Evolutionary conservation across 2,113 vertebrate genomes (phyloP).

Genomic region (Butorides virescens): DNA sequence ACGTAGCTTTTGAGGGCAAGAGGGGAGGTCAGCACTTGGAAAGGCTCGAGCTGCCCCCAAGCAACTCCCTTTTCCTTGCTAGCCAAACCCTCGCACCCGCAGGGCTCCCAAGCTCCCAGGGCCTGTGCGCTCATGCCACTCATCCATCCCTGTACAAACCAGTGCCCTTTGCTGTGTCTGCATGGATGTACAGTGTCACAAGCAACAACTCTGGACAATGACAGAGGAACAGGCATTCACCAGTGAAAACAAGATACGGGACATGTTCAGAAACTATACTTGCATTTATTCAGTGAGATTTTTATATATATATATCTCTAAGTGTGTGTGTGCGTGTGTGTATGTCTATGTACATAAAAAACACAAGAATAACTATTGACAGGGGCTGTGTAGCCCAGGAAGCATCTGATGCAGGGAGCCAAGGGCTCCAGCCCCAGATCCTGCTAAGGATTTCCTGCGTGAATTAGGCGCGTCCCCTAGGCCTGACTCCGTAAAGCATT

Average conservation of each 20-base stretch:
- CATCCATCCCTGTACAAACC: constrained; percentile 43
- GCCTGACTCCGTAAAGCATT: neutral
- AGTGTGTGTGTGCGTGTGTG: constrained; percentile 16
- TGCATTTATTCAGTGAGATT: constrained; percentile 50
- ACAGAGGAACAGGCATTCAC: constrained; percentile 52
- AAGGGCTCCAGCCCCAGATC: neutral
- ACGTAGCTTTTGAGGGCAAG: neutral
- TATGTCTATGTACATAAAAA: constrained; percentile 24
- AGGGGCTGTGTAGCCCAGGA: neutral
- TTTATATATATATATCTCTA: constrained; percentile 30
- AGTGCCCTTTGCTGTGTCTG: constrained; percentile 61
- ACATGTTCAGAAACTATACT: constrained; percentile 34
- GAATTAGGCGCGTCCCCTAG: neutral
- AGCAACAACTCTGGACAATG: constrained; percentile 48
- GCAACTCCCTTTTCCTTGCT: constrained; percentile 1
- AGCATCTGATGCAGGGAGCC: neutral
- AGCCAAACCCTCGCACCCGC: neutral
- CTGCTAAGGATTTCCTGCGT: neutral
- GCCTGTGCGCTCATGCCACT: neutral
- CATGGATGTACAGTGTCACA: constrained; percentile 65
- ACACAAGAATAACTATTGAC: neutral
- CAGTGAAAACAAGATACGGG: neutral
- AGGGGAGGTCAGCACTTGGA: neutral
- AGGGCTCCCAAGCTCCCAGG: neutral
- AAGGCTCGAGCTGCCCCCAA: neutral